Percentiles rank a stretch among this genome's conserved stretches.
Conservation (phyloP, 1,140 invertebrate species). For the Melitaea cinxia region DNA sequence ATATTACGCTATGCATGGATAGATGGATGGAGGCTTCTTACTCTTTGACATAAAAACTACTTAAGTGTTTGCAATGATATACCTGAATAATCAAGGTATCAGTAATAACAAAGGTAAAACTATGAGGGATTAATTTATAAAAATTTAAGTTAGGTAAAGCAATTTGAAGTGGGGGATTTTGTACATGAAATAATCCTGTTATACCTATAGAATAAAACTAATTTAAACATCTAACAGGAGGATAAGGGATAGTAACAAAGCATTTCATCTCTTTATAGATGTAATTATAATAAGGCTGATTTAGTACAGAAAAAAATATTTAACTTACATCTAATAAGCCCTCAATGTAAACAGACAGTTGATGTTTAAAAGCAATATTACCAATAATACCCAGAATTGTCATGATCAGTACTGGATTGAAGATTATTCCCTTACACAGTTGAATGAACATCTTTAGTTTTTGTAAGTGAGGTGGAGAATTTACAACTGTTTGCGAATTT, state of each 20-base stretch:
- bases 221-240: background rate
- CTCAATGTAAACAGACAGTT: slow-evolving; percentile 88
- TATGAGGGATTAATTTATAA: no score
- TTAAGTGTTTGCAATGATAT: no score
- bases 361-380: slow-evolving; percentile 91
- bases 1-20: no score
- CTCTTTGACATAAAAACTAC: no score
- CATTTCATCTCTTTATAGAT: no score
- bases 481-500: slow-evolving; percentile 37
- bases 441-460: slow-evolving; percentile 63
- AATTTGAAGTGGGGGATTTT: no score
- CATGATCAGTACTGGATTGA: slow-evolving; percentile 97
- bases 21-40: no score
- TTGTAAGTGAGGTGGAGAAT: slow-evolving; percentile 4
- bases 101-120: no score
- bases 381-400: slow-evolving; percentile 94
- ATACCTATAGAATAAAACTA: background rate
- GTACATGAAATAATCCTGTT: no score
- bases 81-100: no score
- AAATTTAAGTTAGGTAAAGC: no score
- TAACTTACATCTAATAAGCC: slow-evolving; percentile 87
- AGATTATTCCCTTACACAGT: slow-evolving; percentile 86
- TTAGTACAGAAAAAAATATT: slow-evolving; percentile 13
- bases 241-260: no score
- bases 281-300: slow-evolving; percentile 7